These are phyloP conservation scores for Adineta ricciae DNA, from an alignment of 2,888 invertebrate genomes.

Conservation along the genomic window DNA sequence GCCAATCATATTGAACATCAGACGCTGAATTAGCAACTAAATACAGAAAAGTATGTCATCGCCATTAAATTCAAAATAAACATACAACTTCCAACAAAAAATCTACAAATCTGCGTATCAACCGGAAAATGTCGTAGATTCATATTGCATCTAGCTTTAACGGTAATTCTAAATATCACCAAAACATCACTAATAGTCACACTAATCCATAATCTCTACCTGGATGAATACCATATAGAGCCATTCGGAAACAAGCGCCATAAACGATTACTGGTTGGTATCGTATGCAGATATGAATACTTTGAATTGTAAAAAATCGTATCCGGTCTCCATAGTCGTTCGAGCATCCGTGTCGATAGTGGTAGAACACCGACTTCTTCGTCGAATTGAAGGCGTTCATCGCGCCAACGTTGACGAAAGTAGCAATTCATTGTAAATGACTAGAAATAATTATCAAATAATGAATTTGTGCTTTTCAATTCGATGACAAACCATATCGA, in stretches of 20 bases:
- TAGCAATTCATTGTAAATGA: constrained; percentile 17
- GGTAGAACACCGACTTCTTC: background rate
- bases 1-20: constrained; percentile 43
- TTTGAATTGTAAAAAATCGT: constrained; percentile 75
- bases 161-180: constrained; percentile 68
- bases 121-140: constrained; percentile 80
- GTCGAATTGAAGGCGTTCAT: background rate
- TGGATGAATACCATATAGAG: constrained; percentile 70
- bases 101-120: constrained; percentile 61
- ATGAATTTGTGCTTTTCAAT: too few relatives aligned
- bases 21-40: constrained; percentile 38
- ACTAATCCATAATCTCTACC: constrained; percentile 60
- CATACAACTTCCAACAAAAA: constrained; percentile 67
- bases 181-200: background rate
- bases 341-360: background rate
- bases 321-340: constrained; percentile 35
- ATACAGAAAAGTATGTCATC: too few relatives aligned
- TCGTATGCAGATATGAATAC: constrained; percentile 83
- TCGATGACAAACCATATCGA: background rate
- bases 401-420: constrained; percentile 12
- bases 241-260: constrained; percentile 77
- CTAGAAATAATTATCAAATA: background rate
- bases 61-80: constrained; percentile 53
- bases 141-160: constrained; percentile 89
- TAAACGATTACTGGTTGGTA: constrained; percentile 84